These are phyloP conservation scores for Tor tambroides DNA, from an alignment of 2,113 vertebrate genomes.

Conservation along the genomic window DNA sequence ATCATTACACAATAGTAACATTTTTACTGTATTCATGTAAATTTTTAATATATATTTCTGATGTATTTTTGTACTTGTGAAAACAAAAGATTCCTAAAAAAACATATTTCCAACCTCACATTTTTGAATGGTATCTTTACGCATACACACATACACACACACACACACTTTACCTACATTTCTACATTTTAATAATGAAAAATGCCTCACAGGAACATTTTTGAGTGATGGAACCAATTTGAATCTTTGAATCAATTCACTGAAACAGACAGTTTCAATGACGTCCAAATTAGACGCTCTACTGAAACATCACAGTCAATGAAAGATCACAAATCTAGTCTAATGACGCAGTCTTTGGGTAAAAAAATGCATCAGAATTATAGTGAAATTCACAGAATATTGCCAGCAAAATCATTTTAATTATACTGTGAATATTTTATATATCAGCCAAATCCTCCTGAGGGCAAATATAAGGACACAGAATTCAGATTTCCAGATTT, in stretches of 20 bases:
- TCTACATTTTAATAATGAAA: neutral
- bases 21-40: neutral
- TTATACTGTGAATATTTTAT: neutral
- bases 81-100: neutral
- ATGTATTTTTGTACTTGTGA: too few species aligned
- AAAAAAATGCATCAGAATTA: neutral
- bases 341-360: neutral
- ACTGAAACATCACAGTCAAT: neutral
- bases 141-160: too few species aligned
- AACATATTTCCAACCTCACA: neutral
- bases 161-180: neutral
- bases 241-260: neutral
- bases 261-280: neutral
- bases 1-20: neutral
- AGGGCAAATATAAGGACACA: constrained; percentile 41
- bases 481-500: constrained; percentile 40
- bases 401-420: neutral
- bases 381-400: neutral
- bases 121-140: neutral
- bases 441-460: neutral
- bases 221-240: neutral
- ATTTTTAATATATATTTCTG: too few species aligned
- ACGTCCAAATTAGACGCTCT: neutral
- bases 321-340: neutral
- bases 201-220: neutral